Percentiles rank a stretch among this genome's conserved stretches.
phyloP scores from a whole-genome alignment of 1,140 invertebrate genomes.

The Euura saliciscinereae region DNA sequence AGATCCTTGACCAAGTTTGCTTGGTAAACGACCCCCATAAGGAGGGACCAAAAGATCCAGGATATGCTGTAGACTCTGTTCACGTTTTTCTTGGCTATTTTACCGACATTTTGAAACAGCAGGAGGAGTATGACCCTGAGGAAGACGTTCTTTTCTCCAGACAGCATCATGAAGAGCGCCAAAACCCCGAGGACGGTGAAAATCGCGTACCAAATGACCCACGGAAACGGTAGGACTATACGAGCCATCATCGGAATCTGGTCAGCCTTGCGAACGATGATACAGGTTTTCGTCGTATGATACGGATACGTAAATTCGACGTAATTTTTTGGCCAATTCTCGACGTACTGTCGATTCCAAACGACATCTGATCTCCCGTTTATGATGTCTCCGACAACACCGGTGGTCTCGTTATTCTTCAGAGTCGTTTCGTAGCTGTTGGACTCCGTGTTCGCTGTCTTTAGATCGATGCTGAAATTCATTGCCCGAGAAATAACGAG shows the following conservation, averaged over 20 bases:
- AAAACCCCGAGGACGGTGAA: too few relatives aligned
- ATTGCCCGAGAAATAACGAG: background rate
- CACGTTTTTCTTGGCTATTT: slow-evolving; percentile 12
- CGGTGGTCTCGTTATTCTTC: background rate
- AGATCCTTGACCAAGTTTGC: slow-evolving; percentile 22
- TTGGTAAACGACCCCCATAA: slow-evolving; percentile 17
- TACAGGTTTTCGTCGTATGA: background rate
- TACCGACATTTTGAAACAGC: slow-evolving; percentile 20
- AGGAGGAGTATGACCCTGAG: slow-evolving; percentile 14
- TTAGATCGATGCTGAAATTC: slow-evolving; percentile 22
- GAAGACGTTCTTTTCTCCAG: background rate
- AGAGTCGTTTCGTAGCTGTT: slow-evolving; percentile 14
- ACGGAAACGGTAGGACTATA: too few relatives aligned
- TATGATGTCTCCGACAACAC: slow-evolving; percentile 21
- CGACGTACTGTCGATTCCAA: too few relatives aligned
- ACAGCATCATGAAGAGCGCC: too few relatives aligned
- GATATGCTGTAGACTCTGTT: slow-evolving; percentile 22
- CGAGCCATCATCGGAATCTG: too few relatives aligned
- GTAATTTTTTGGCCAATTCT: background rate
- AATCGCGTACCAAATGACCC: too few relatives aligned
- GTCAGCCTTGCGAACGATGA: too few relatives aligned
- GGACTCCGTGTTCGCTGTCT: background rate
- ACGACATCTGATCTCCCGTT: slow-evolving; percentile 16
- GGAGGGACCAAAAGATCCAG: slow-evolving; percentile 21
- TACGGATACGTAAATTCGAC: slow-evolving; percentile 19